phyloP scores from a whole-genome alignment of 2,113 vertebrate species.

The Ophthalmotilapia sp. region DNA sequence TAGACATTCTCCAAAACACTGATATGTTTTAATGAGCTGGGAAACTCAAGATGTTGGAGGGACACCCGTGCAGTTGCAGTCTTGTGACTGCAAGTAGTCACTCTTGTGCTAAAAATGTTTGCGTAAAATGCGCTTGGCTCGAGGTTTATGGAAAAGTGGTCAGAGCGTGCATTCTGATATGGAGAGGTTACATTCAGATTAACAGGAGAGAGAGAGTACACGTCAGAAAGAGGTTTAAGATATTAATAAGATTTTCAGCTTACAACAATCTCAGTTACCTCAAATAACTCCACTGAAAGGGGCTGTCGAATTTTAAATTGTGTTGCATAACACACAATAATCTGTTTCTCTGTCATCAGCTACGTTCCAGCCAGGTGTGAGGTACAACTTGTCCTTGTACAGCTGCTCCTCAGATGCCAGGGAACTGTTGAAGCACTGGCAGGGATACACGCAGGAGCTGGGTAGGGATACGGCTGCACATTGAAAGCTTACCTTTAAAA shows the following conservation, averaged over 20 bases:
- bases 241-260: neutral
- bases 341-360: conserved; percentile 27
- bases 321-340: neutral
- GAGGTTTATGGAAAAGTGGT: neutral
- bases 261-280: neutral
- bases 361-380: conserved; percentile 59
- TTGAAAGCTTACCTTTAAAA: neutral
- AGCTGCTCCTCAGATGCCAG: conserved; percentile 42
- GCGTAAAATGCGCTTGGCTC: neutral
- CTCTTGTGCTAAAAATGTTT: neutral
- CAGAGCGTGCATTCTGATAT: neutral
- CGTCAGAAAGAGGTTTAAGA: neutral
- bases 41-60: neutral
- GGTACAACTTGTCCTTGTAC: conserved; percentile 67
- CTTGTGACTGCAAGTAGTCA: neutral
- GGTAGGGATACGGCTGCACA: conserved; percentile 30
- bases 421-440: conserved; percentile 52
- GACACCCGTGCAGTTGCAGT: neutral
- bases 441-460: conserved; percentile 65
- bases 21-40: neutral
- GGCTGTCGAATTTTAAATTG: neutral
- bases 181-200: neutral
- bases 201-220: neutral
- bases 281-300: neutral
- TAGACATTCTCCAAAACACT: neutral